A percentile compares a stretch with the other conserved stretches of the same genome.
Evolutionary conservation across 2,113 vertebrate species (phyloP).

Genomic region (Tenrec ecaudatus): DNA sequence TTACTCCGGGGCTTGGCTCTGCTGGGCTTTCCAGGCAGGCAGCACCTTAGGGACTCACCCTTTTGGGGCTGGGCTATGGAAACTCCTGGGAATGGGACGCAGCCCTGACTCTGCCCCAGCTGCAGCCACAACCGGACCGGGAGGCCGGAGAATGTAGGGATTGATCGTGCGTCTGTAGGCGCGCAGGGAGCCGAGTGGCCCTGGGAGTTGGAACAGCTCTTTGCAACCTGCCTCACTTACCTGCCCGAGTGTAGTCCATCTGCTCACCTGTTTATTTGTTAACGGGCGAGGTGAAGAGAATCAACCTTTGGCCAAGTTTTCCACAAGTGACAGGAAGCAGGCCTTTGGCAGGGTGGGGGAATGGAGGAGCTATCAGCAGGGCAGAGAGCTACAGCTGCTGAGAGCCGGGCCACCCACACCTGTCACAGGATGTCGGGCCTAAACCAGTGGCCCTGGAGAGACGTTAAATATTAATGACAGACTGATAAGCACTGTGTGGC

Average conservation of each 20-base stretch:
- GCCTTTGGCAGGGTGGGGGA: neutral
- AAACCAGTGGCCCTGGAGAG: conserved; percentile 18
- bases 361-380: neutral
- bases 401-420: neutral
- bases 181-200: neutral
- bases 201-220: neutral
- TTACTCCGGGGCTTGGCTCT: neutral
- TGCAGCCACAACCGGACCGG: neutral
- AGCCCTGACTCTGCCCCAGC: neutral
- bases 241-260: neutral
- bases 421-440: neutral
- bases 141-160: neutral
- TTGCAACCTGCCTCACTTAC: neutral
- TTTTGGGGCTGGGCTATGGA: neutral
- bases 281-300: conserved; percentile 9
- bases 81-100: neutral
- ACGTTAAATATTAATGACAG: conserved; percentile 77
- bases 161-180: rapidly evolving
- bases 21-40: neutral
- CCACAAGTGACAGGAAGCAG: neutral
- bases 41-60: neutral
- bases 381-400: neutral
- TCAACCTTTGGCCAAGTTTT: conserved; percentile 52
- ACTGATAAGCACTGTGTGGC: conserved; percentile 41
- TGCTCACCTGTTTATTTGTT: neutral